A percentile compares a stretch with the other conserved stretches of the same genome.
Evolutionary conservation across 2,113 vertebrate species (phyloP).

Genomic region (Ailuropoda melanoleuca): DNA sequence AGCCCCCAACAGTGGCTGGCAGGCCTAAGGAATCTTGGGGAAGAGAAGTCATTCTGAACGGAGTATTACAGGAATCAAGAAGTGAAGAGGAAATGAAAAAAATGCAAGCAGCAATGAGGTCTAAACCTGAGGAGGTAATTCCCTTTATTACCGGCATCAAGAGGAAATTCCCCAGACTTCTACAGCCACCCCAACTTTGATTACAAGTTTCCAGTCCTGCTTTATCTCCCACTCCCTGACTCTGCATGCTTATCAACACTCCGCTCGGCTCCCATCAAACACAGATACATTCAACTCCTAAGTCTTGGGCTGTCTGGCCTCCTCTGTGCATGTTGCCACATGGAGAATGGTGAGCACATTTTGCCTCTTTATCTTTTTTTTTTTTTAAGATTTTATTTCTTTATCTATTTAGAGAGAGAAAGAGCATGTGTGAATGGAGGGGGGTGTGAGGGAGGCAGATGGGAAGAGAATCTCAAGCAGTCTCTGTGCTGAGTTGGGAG

Average conservation of each 20-base stretch:
- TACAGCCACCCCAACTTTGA: background rate
- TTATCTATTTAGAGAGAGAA: background rate
- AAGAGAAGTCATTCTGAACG: background rate
- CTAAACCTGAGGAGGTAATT: background rate
- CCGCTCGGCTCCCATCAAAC: rapidly evolving
- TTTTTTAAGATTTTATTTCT: background rate
- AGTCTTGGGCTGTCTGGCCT: rapidly evolving
- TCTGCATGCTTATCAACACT: background rate
- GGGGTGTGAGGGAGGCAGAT: background rate
- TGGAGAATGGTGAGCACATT: rapidly evolving
- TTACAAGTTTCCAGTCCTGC: background rate
- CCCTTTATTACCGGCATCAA: background rate
- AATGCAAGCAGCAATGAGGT: background rate
- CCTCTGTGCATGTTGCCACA: rapidly evolving
- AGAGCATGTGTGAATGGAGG: background rate
- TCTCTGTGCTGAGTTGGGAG: background rate
- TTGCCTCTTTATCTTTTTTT: background rate
- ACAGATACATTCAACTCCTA: rapidly evolving
- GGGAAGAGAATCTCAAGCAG: background rate
- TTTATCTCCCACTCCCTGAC: background rate
- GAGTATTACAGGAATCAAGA: background rate
- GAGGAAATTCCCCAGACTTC: background rate
- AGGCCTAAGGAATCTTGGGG: background rate
- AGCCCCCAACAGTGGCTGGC: no score
- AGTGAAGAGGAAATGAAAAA: background rate